Evolutionary conservation across 1,140 invertebrate species (phyloP), one percentile per base, ranked within the genome.

Genomic region (Lepidotrigona ventralis): DNA sequence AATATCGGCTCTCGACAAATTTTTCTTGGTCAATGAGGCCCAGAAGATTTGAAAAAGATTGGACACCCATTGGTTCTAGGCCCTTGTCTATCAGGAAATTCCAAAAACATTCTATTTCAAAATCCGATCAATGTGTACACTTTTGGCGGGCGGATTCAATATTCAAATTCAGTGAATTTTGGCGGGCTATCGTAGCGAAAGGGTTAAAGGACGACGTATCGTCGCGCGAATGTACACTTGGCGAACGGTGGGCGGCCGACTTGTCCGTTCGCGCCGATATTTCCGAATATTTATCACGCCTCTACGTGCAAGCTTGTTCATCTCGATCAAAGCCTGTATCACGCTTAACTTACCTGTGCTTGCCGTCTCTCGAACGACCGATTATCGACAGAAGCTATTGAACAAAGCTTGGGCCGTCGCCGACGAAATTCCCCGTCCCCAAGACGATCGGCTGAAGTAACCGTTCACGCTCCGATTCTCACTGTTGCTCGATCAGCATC

Each of bases 271-370:
- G 23, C 21, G 74, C 29, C 39, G 11, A 70, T 33, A n/a, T 73
- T 74, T 53, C 26, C 29, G 58, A 54, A 60, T 46, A 81, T 69
- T 53, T 84, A 63, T 81, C 82, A 87, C 74, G 78, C 85, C 58
- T 88, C 21, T 87, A 81, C 69, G 78, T 39, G 85, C 86, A 86
- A 87, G 81, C 85, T 88, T 88, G 56, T 71, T 80, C 51, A 64
- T 70, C 78, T 75, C 64, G 46, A 78, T 75, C 68, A 81, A 86
- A 85, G 73, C 76, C 76, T 66, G 66, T 46, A 74, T 69, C 80
- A 85, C 53, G 72, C 76, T 85, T 88, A 64, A 74, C 56, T 83
- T 83, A 83, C n/a, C 54, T 75, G 83, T 51, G 76, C 85, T 86
- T 86, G 63, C 84, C 81, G 70, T 78, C 75, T 78, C 75, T 54